Base-by-base conservation (phyloP, 2,113 vertebrate genomes). In the Gymnorhina tibicen region DNA sequence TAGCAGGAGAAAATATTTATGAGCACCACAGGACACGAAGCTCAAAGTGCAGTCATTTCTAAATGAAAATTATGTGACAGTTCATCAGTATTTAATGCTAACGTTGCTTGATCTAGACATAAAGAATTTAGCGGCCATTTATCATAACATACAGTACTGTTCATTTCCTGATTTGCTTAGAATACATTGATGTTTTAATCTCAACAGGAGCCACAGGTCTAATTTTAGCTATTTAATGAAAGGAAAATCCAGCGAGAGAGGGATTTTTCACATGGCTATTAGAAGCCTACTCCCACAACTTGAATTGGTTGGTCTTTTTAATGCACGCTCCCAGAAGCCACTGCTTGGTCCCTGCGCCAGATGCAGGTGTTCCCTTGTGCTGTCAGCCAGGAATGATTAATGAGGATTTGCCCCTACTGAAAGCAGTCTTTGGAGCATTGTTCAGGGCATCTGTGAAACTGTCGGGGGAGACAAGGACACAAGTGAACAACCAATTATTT, bases 401-500 rank as follows among this genome's bases (percentile, higher is more conserved):
- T 98, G 98, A 98, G 98, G 98, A 98, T 98, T 98, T 98, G 97
- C 98, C 98, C 98, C 98, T 96, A 97, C 97, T 98, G 98, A 98
- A 98, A 98, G 98, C 98, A 98, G 97, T 88, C 98, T 98, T 98
- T 98, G 98, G 98, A 98, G 98, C 98, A 98, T 98, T 98, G 98
- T 98, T 98, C 97, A 92, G 98, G 98, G 98, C 98, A 98, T 98
- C 98, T 98, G 98, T 98, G 98, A 97, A 98, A 98, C 98, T 98
- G 98, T 98, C 98, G 97, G 98, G 98, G 98, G 98, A 98, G 98
- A 98, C 98, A 98, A 98, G 98, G 98, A 98, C 98, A 98, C 98
- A 98, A 98, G 97, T 98, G 98, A 98, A 98, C 98, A 98, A 98
- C 98, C 98, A 98, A 98, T 98, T 98, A 98, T 98, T 98, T 98